These are phyloP conservation scores for Parnassius orleans DNA, from an alignment of 2,888 invertebrate genomes.

Conservation along the genomic window DNA sequence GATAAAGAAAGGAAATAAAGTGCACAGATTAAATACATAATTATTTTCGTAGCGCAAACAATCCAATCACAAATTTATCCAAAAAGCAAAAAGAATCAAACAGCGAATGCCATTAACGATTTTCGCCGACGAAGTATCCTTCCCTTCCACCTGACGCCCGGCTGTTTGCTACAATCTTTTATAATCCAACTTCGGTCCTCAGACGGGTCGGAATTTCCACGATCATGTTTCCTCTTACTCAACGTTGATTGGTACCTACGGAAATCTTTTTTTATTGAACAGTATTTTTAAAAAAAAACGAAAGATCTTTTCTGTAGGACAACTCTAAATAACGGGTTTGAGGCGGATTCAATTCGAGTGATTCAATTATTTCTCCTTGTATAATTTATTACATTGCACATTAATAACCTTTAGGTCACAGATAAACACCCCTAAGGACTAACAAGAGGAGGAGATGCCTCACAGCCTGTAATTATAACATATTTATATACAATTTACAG, in stretches of 20 bases:
- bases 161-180: slow-evolving; percentile 13
- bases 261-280: slow-evolving; percentile 19
- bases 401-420: too few species aligned
- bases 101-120: neutral
- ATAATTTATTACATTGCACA: neutral
- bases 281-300: slow-evolving; percentile 3
- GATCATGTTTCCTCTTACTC: slow-evolving; percentile 19
- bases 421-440: too few species aligned
- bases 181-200: slow-evolving; percentile 4
- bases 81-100: neutral
- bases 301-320: neutral
- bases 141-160: neutral
- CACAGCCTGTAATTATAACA: too few species aligned
- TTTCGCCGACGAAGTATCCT: neutral
- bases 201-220: slow-evolving; percentile 18
- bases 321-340: slow-evolving; percentile 2
- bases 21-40: too few species aligned
- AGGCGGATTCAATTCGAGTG: neutral
- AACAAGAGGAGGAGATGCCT: too few species aligned
- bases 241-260: slow-evolving; percentile 20
- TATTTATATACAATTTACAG: too few species aligned
- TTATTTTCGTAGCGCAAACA: too few species aligned
- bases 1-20: too few species aligned
- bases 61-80: neutral
- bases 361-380: neutral